Evolutionary conservation across 2,113 vertebrate species (phyloP).

Genomic region (Coregonus clupeaformis): DNA sequence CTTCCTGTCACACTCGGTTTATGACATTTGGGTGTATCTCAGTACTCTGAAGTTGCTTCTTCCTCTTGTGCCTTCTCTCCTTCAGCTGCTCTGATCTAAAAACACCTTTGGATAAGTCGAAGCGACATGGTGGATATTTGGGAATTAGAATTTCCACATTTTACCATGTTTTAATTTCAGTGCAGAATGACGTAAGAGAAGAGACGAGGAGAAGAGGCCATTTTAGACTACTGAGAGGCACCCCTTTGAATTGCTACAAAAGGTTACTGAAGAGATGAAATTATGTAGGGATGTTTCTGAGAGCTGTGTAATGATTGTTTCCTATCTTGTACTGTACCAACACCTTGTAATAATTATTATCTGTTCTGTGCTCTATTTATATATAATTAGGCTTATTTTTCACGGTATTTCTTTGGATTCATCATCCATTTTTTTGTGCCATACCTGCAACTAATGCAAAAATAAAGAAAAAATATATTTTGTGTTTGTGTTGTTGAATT

Average conservation of each 20-base stretch:
- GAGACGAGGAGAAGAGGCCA: slow-evolving; percentile 20
- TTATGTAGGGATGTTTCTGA: slow-evolving; percentile 33
- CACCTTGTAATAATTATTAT: slow-evolving; percentile 68
- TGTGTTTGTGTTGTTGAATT: slow-evolving; percentile 41
- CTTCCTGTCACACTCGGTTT: neutral
- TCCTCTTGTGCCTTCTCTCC: neutral
- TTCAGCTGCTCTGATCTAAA: slow-evolving; percentile 12
- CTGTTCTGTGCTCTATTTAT: slow-evolving; percentile 74
- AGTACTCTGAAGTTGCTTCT: neutral
- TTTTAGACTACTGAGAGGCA: neutral
- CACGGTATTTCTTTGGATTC: slow-evolving; percentile 72
- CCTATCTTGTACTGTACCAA: slow-evolving; percentile 51
- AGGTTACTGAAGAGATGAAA: slow-evolving; percentile 13
- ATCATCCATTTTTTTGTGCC: slow-evolving; percentile 70
- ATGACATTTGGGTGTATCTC: neutral
- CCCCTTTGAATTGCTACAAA: too few relatives aligned
- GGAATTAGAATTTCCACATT: too few relatives aligned
- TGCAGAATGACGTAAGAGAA: neutral
- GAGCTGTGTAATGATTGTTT: slow-evolving; percentile 7
- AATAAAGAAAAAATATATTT: slow-evolving; percentile 77
- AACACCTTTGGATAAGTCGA: slow-evolving; percentile 10
- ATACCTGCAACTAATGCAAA: slow-evolving; percentile 77
- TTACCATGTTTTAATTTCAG: too few relatives aligned
- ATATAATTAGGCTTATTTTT: slow-evolving; percentile 66
- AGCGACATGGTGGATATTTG: neutral